Conservation (phyloP, 2,888 invertebrate species). For the Laothoe populi region DNA sequence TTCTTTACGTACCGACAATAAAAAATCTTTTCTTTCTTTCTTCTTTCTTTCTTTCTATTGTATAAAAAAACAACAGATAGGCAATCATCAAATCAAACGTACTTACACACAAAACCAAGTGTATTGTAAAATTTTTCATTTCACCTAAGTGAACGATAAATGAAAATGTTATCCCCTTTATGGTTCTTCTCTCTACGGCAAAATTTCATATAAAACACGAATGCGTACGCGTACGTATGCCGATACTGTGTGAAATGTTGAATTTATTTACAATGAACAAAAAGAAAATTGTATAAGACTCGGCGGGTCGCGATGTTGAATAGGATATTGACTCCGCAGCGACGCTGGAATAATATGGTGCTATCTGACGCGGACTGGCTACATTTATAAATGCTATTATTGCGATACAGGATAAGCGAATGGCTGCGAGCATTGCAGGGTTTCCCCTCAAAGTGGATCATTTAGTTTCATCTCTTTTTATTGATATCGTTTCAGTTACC, state of each 20-base stretch:
- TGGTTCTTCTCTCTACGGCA: not conserved
- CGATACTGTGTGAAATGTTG: conserved; percentile 21
- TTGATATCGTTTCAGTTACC: not conserved
- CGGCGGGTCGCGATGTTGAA: conserved; percentile 12
- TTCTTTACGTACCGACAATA: no score
- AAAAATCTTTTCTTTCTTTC: no score
- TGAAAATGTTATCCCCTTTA: not conserved
- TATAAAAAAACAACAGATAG: no score
- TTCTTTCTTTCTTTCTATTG: no score
- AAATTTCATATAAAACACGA: conserved; percentile 12
- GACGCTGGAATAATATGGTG: conserved; percentile 12
- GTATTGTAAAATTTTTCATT: not conserved
- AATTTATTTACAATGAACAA: conserved; percentile 29
- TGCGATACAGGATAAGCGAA: conserved; percentile 5
- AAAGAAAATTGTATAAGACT: conserved; percentile 25
- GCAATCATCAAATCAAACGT: no score
- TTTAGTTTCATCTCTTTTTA: conserved; percentile 14
- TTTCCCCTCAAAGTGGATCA: conserved; percentile 2
- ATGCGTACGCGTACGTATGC: conserved; percentile 6
- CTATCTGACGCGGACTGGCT: conserved; percentile 3
- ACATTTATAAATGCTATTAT: conserved; percentile 14
- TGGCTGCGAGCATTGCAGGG: conserved; percentile 5
- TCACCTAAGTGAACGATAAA: not conserved
- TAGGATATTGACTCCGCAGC: conserved; percentile 26
- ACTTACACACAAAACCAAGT: not conserved